Evolutionary conservation across 2,797 vertebrate species (phyloP).

Genomic region (Pangasius mekongensis): DNA sequence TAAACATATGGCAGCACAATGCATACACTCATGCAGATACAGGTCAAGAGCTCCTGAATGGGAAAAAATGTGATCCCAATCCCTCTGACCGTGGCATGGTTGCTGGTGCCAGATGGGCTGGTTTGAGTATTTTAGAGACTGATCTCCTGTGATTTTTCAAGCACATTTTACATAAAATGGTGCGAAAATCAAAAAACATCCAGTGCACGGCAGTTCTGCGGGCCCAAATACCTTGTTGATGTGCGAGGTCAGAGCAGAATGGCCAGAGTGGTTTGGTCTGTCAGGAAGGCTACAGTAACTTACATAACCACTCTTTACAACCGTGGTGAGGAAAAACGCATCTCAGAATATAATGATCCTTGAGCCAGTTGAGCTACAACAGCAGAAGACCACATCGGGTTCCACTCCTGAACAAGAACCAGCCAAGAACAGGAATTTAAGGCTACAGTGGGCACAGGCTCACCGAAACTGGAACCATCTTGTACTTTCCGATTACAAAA

Average conservation of each 20-base stretch:
- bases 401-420: neutral
- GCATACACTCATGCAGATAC: neutral
- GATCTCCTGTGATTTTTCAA: neutral
- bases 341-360: neutral
- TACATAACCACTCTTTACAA: neutral
- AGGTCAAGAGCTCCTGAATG: neutral
- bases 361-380: neutral
- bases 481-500: conserved; percentile 1
- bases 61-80: too few relatives aligned
- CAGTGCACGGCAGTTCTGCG: neutral
- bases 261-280: neutral
- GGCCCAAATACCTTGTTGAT: neutral
- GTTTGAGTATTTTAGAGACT: neutral
- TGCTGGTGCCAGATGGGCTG: neutral
- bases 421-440: neutral
- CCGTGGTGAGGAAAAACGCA: neutral
- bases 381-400: neutral
- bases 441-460: neutral
- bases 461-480: too few relatives aligned
- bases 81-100: neutral
- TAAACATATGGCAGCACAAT: neutral
- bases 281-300: neutral
- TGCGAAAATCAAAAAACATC: too few relatives aligned
- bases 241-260: neutral
- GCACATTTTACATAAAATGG: neutral